Base-by-base conservation (phyloP, 2,113 vertebrate genomes). In the human (Homo sapiens) region DNA sequence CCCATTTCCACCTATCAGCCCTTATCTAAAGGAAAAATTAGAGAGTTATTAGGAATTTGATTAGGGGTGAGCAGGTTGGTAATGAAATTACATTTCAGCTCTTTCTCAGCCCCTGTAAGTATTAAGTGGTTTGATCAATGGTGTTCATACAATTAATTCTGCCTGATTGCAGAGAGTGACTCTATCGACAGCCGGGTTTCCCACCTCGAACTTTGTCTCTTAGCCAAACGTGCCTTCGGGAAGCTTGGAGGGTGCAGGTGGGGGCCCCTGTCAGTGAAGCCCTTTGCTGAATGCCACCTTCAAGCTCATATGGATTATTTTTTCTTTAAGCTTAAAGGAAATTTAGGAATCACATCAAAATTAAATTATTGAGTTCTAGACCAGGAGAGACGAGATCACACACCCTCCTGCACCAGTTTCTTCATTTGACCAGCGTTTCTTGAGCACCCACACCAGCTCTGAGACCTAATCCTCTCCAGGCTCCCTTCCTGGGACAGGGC, bases 111-210 rank as follows among this genome's bases (percentile, higher is more conserved):
- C 98, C 97, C 98, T 96, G 25, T 95, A 98, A 97, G 98, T 98
- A 98, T 98, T 99, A 98, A 98, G 98, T 98, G 98, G 98, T 98
- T 98, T 99, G 98, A 99, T 99, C 98, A 98, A 98, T 98, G 98
- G 98, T 98, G 98, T 98, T 98, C 98, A 98, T 98, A 98, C 98
- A 98, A 98, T 99, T 99, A 98, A 98, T 99, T 98, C 98, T 98
- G 98, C 97, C 98, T 98, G 98, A 98, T 98, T 98, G 98, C 97
- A 10, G 97, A 97, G 98, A 98, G 98, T 97, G 98, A 98, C 97
- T 98, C 59, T 98, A 98, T 99, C 93, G 98, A 99, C 98, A 98
- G 98, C 96, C 95, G 82, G 97, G 97, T 98, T 99, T 99, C 98
- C 98, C 98, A 98, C 98, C 98, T 96, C 82, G n/a, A 96, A 97